Conservation (phyloP, 2,113 vertebrate genomes). For the Pluvialis apricaria region DNA sequence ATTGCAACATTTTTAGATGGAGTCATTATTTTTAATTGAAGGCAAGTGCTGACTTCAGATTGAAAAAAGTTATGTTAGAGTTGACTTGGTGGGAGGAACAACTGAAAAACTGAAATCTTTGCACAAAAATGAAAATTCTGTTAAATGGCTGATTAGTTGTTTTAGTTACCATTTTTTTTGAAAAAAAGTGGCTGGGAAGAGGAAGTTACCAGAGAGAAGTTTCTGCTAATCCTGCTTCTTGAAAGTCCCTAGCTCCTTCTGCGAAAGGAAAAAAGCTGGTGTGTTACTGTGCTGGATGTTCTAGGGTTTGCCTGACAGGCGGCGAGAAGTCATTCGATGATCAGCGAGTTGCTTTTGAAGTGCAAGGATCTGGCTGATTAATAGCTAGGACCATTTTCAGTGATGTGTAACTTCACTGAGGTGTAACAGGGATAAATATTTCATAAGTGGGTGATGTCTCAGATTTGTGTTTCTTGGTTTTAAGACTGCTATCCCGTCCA, state of each 20-base stretch:
- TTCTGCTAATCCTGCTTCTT: not conserved
- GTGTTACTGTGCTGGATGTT: not conserved
- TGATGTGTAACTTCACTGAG: not conserved
- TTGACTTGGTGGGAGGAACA: not conserved
- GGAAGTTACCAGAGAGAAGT: not conserved
- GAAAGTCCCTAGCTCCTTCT: not conserved
- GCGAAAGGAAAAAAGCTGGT: not conserved
- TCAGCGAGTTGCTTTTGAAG: not conserved
- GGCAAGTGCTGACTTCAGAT: not conserved
- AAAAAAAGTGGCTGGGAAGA: not conserved
- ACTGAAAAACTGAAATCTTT: not conserved
- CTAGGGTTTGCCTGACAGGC: not conserved
- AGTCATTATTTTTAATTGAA: not conserved
- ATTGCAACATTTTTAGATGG: not conserved
- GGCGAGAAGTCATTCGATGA: not conserved
- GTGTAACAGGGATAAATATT: slow-evolving; percentile 4
- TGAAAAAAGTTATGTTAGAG: not conserved
- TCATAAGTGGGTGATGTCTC: not conserved
- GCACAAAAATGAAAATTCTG: not conserved
- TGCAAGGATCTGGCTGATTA: slow-evolving; percentile 2
- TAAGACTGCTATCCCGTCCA: not conserved
- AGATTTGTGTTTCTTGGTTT: not conserved
- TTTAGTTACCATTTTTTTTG: not conserved
- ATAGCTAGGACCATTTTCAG: not conserved
- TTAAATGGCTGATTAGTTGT: not conserved